Evolutionary conservation across 2,797 vertebrate species (phyloP), one percentile per base, ranked within the genome.

Genomic region (Sciurus vulgaris): DNA sequence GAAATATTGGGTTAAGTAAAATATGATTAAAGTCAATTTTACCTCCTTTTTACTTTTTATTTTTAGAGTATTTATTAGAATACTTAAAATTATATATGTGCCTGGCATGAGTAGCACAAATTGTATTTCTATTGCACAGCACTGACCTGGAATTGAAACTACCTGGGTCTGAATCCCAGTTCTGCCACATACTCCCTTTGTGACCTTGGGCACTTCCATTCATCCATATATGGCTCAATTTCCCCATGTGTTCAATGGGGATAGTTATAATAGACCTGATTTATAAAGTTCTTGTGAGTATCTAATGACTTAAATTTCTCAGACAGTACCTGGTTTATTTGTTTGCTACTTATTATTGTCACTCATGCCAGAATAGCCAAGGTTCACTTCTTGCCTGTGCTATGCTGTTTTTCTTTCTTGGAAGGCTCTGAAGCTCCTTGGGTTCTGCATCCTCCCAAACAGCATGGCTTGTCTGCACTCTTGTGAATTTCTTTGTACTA

Each of bases 21-120:
- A 86, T 47, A 82, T 69, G n/a, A 47, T n/a, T 79, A 86, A 87
- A 89, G n/a, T 86, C 24, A 63, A 20, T 91, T 76, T 86, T 17
- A 61, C n/a, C 14, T 92, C 49, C 49, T 65, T 85, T 73, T 18
- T 77, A 24, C 38, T 65, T 89, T 63, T 77, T 33, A 69, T 69
- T 67, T 94, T 77, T 49, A 76, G 54, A 35, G 61, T 69, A 18
- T 14, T n/a, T 54, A n/a, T 49, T 72, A 41, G 26, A 67, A 86
- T 74, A 49, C 49, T 95, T 89, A 54, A 76, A 74, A 11, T 86
- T 44, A 38, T 3, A 38, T 72, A 20, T 30, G 3, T 20, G 20
- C 13, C 47, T 72, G 44, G 41, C 38, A 33, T 86, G 91, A 83
- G 47, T 70, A 28, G 33, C 79, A 81, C 30, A 44, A 35, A 18